Conservation (phyloP, 2,888 invertebrate genomes). For the Cryptocephalus primarius region DNA sequence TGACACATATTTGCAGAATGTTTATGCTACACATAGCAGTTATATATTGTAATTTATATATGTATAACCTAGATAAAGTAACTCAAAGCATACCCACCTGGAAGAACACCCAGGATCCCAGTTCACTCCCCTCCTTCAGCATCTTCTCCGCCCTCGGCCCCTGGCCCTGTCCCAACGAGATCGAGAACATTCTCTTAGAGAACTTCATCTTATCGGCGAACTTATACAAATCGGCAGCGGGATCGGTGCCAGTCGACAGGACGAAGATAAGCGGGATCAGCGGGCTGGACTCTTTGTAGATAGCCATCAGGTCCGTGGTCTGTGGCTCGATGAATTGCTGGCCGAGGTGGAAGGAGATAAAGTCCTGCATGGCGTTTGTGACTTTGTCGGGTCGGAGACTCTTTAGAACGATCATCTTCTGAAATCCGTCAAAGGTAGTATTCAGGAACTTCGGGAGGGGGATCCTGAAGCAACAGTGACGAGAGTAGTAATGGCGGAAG, state of each 20-base stretch:
- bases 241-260: constrained; percentile 83
- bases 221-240: constrained; percentile 68
- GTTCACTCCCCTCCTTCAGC: constrained; percentile 60
- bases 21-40: too few relatives aligned
- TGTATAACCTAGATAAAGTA: too few relatives aligned
- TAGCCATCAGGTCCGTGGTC: constrained; percentile 68
- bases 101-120: constrained; percentile 82
- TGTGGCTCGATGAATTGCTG: constrained; percentile 76
- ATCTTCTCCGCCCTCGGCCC: constrained; percentile 72
- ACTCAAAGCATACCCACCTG: constrained; percentile 45
- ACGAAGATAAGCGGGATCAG: constrained; percentile 77
- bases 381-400: constrained; percentile 78
- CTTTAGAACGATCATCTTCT: constrained; percentile 67
- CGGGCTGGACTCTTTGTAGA: constrained; percentile 70
- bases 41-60: too few relatives aligned
- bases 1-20: too few relatives aligned
- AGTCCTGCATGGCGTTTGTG: constrained; percentile 67
- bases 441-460: constrained; percentile 57
- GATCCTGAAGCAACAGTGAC: constrained; percentile 35
- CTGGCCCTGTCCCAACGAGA: constrained; percentile 84
- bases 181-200: constrained; percentile 63
- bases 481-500: too few relatives aligned
- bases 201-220: constrained; percentile 75
- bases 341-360: constrained; percentile 59
- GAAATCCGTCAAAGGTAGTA: constrained; percentile 52